Evolutionary conservation across 2,113 vertebrate species (phyloP), one percentile per base, ranked within the genome.

Genomic region (Aptenodytes forsteri): DNA sequence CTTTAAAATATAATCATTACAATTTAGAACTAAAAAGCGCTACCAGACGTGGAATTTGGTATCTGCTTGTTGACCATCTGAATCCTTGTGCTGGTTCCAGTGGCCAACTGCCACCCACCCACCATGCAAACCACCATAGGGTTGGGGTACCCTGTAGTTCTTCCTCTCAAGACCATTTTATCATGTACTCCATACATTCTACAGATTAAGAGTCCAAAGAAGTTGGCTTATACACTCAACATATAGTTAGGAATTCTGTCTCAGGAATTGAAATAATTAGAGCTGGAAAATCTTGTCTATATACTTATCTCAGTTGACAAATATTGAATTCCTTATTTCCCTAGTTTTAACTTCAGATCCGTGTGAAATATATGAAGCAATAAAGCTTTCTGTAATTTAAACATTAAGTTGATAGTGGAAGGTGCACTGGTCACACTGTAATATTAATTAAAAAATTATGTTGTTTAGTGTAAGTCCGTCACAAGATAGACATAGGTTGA

Each of bases 401-500:
- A 55, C 8, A 32, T 58, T 34, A 44, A 20, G 10, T 11, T 71
- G 8, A 40, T 83, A 1, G 0, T 29, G 44, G 73, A 44, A 67
- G 9, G 11, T 10, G 11, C 21, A 38, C 25, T 79, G 29, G 23
- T 79, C 6, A 6, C 11, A 69, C 6, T 40, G 17, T 15, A 77
- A 17, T 21, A 71, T 42, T 75, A 67, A 89, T 62, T 54, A 9
- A 21, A 75, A 82, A 71, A 42, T 14, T 5, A 19, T 1, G 1
- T 13, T 71, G 16, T 26, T 92, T 62, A 59, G 46, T 17, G 3
- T 8, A 18, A 81, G 6, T 10, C 4, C 36, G 47, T 9, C 13
- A 38, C 22, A 47, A 55, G 26, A 26, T 6, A 67, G 15, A 20
- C 0, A 0, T 6, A 3, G 3, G 7, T 10, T 87, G 7, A 90